Evolutionary conservation across 2,888 invertebrate genomes (phyloP).

Genomic region (Heterodera filipjevi): DNA sequence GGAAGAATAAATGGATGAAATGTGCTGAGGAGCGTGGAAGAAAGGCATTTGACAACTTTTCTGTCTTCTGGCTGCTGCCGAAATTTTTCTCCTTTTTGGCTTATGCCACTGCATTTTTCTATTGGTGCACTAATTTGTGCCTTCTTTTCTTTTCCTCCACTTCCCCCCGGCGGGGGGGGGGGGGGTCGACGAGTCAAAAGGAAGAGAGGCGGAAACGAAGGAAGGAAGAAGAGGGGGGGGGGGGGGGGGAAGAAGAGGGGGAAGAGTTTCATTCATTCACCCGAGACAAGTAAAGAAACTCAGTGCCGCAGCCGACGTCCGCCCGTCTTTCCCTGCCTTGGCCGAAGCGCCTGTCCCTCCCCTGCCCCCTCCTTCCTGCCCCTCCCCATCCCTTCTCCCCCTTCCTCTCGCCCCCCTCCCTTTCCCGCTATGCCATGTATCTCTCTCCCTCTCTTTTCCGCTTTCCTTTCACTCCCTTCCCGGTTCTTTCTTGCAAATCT

Average conservation of each 20-base stretch:
- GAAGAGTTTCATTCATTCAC: background rate
- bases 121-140: background rate
- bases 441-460: background rate
- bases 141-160: background rate
- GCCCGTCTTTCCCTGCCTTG: background rate
- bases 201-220: background rate
- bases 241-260: background rate
- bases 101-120: background rate
- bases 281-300: background rate
- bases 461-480: background rate
- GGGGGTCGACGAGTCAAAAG: background rate
- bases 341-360: background rate
- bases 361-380: background rate
- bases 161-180: no score
- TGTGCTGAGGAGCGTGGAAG: background rate
- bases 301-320: background rate
- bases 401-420: background rate
- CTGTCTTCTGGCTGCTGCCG: background rate
- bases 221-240: background rate
- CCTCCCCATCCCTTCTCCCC: background rate
- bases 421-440: background rate
- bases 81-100: background rate
- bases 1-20: background rate
- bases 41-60: background rate
- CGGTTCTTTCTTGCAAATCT: background rate